Evolutionary conservation across 2,888 invertebrate genomes (phyloP).

Genomic region (Rotaria sp.): DNA sequence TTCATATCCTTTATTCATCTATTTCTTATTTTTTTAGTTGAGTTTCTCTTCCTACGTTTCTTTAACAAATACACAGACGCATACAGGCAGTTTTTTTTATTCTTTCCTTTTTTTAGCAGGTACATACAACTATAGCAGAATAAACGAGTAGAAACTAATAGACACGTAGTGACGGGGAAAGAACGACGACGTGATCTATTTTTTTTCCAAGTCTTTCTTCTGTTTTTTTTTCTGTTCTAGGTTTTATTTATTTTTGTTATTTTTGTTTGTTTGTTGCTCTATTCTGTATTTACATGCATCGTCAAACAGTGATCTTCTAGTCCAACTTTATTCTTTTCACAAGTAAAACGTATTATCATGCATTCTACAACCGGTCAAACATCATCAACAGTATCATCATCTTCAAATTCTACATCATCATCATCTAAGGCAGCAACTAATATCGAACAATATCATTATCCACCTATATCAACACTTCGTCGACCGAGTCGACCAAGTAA

Average conservation of each 20-base stretch:
- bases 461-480: conserved; percentile 12
- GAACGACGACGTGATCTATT: not conserved
- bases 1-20: not conserved
- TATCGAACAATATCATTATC: conserved; percentile 14
- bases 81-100: not conserved
- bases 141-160: not conserved
- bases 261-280: not conserved
- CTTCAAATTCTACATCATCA: not conserved
- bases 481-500: conserved; percentile 23
- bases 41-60: not conserved
- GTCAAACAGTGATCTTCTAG: conserved; percentile 4
- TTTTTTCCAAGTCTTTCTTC: not conserved
- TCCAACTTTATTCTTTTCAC: not conserved
- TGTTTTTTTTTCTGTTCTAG: not conserved
- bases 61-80: not conserved
- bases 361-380: not conserved
- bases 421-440: not conserved
- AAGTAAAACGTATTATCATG: not conserved
- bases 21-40: not conserved
- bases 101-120: not conserved
- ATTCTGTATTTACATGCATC: not conserved
- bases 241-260: not conserved
- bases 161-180: not conserved
- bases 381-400: not conserved
- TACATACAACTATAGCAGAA: not conserved